Base-by-base conservation (phyloP, 2,888 invertebrate genomes). In the Hemaris fuciformis region DNA sequence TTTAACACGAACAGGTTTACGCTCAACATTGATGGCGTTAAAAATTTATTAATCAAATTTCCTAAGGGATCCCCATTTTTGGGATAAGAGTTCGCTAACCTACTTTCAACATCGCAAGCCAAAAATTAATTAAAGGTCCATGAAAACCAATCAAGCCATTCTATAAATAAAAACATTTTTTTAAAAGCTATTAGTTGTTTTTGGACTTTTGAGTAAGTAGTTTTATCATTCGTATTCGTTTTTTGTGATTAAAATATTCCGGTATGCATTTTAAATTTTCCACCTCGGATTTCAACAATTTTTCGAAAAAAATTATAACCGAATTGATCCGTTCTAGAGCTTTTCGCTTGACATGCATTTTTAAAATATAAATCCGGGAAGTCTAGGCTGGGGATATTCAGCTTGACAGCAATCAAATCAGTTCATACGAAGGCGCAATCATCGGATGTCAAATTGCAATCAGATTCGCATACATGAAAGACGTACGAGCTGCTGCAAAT, bases 341-440 rank as follows among this genome's bases (percentile, higher is more conserved):
- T n/a, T n/a, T n/a, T n/a, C n/a, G n/a, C n/a, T n/a, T n/a, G n/a
- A n/a, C n/a, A n/a, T n/a, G n/a, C n/a, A n/a, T n/a, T n/a, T n/a
- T n/a, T n/a, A n/a, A 7, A 0, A 67, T 59, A 61, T 59, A 57
- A 73, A 72, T 73, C 62, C 38, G 5, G 62, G 59, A 70, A 66
- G 64, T 62, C 66, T 67, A 72, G 64, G 73, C 71, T 64, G 65
- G 66, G 67, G 67, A 62, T 59, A 66, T 69, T 1, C 18, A 18
- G 53, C 31, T 4, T 31, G 71, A 69, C 68, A 69, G 80, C 79
- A 86, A 87, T 87, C 87, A 82, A 78, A 81, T 79, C 77, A 76
- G 75, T 75, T 77, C 76, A 79, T 73, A 73, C 72, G 77, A 77
- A 77, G 74, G 75, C 77, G 83, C 85, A 87, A 86, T 88, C 85